Evolutionary conservation across 2,888 invertebrate species (phyloP), one percentile per base, ranked within the genome.

Genomic region (Julus scanicus): DNA sequence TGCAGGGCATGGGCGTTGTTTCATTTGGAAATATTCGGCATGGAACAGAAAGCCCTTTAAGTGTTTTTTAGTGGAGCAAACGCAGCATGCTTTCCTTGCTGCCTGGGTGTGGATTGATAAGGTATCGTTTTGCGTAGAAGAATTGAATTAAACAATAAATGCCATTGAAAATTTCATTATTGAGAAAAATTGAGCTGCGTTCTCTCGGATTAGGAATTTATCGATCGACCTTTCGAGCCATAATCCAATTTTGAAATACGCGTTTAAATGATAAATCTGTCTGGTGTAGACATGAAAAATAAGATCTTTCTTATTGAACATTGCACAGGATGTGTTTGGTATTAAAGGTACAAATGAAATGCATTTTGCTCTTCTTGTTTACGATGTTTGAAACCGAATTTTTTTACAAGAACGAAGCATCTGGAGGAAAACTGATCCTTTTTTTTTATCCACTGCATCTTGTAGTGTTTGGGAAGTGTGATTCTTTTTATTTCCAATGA

Each of bases 101-200:
- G 29, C 29, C 29, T 71, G 71, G 71, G 71, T 71, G 71, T 71
- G 71, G 71, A 71, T 71, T 71, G 71, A 71, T 71, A 71, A 3
- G 29, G 71, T 71, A 71, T 29, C 29, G n/a, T 71, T 71, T 71
- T 71, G 71, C 71, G 71, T 71, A 71, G 71, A 71, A 71, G 29
- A 71, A 71, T 71, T 71, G 71, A 71, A 71, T 71, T 71, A 71
- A 71, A 71, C 71, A 71, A 71, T 71, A 71, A 71, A 71, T 71
- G 71, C 71, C 71, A 71, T 71, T 71, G 71, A 29, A 71, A 71
- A 71, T 71, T 71, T 29, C 71, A 71, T 71, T 71, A 71, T 71
- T 71, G 71, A 71, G 71, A 71, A 71, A 71, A 71, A 29, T 71
- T 71, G 71, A 71, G 71, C 71, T 29, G 71, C 71, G 29, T 71